Evolutionary conservation across 2,888 invertebrate genomes (phyloP).

Genomic region (Tipula vernalis): DNA sequence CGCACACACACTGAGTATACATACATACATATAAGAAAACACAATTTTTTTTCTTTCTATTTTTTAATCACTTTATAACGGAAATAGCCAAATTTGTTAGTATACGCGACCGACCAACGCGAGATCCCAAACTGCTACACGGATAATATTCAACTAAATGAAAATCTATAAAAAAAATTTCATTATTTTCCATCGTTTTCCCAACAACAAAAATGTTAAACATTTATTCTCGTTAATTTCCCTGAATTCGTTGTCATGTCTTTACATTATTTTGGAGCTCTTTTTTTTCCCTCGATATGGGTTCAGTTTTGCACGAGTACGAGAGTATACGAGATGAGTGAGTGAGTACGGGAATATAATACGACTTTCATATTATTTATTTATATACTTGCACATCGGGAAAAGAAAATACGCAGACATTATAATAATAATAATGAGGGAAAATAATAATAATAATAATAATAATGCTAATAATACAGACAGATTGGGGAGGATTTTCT

Average conservation of each 20-base stretch:
- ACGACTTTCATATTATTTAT: background rate
- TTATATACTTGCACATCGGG: background rate
- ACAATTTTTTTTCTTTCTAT: background rate
- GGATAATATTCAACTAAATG: background rate
- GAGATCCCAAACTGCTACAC: background rate
- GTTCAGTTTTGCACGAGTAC: too few relatives aligned
- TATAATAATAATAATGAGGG: background rate
- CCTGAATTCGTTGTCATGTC: background rate
- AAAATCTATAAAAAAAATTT: background rate
- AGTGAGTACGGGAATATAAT: background rate
- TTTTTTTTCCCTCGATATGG: background rate
- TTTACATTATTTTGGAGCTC: background rate
- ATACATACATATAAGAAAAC: background rate
- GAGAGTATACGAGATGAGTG: background rate
- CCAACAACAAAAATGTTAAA: background rate
- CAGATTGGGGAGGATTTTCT: conserved; percentile 4
- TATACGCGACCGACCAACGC: background rate
- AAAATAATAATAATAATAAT: background rate
- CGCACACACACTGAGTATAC: background rate
- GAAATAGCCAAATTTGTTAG: background rate
- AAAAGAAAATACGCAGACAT: background rate
- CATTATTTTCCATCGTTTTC: background rate
- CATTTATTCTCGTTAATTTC: background rate
- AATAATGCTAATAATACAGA: background rate
- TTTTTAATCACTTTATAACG: background rate